Conservation (phyloP, 1,140 invertebrate genomes). For the Heliothis virescens region DNA sequence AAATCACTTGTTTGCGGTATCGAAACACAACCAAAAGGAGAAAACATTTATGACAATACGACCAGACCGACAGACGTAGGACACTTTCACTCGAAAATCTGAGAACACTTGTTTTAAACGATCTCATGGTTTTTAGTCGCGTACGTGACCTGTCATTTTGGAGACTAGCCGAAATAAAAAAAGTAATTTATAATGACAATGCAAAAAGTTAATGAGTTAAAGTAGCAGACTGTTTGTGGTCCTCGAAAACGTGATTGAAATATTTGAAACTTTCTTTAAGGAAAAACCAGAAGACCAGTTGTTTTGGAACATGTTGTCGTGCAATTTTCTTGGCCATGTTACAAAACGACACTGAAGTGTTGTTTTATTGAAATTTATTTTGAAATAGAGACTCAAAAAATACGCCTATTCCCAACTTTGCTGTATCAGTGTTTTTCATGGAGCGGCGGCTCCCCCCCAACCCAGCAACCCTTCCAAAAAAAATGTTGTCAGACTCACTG, state of each 20-base stretch:
- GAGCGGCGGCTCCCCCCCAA: too few species aligned
- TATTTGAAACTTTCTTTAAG: neutral
- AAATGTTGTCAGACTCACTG: too few species aligned
- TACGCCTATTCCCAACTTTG: too few species aligned
- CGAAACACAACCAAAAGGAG: conserved; percentile 42
- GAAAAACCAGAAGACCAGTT: neutral
- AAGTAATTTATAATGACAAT: neutral
- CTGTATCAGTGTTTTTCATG: too few species aligned
- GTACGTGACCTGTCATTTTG: conserved; percentile 17
- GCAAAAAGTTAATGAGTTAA: neutral
- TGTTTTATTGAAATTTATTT: too few species aligned
- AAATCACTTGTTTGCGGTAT: conserved; percentile 34
- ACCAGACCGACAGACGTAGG: conserved; percentile 25
- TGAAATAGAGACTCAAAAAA: too few species aligned
- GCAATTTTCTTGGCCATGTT: too few species aligned
- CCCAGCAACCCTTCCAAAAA: too few species aligned
- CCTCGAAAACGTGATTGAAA: neutral
- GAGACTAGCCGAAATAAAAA: neutral
- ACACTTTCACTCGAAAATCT: conserved; percentile 37
- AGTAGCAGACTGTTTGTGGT: neutral
- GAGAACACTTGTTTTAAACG: conserved; percentile 34
- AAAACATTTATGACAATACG: conserved; percentile 37
- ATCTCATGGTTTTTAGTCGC: conserved; percentile 6
- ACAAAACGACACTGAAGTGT: too few species aligned
- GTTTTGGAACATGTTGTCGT: neutral